Conservation (phyloP, 1,140 invertebrate genomes). For the Acromyrmex heyeri region DNA sequence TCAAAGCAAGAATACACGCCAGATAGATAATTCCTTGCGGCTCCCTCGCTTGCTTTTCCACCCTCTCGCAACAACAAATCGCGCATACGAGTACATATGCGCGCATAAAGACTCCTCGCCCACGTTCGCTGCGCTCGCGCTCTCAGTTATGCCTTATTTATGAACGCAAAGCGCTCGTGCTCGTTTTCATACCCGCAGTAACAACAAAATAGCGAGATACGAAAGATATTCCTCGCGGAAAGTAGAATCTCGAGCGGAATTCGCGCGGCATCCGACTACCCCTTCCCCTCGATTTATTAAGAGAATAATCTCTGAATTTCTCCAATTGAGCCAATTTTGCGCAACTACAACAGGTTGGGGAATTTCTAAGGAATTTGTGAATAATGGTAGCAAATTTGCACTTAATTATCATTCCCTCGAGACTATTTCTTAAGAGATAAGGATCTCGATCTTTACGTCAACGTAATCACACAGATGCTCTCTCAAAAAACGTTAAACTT, state of each 20-base stretch:
- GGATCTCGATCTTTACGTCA: background rate
- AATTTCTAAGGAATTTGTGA: background rate
- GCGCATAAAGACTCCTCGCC: slow-evolving; percentile 23
- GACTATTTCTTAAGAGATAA: background rate
- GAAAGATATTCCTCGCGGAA: background rate
- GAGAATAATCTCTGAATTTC: slow-evolving; percentile 4
- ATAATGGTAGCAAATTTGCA: background rate
- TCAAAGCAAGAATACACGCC: slow-evolving; percentile 14
- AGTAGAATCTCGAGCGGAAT: slow-evolving; percentile 18
- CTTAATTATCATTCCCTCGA: background rate
- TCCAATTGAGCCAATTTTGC: background rate
- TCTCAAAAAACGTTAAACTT: background rate
- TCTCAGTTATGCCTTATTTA: slow-evolving; percentile 47
- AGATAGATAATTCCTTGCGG: slow-evolving; percentile 23
- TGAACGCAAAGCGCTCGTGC: slow-evolving; percentile 1
- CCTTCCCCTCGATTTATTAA: background rate
- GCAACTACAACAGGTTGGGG: background rate
- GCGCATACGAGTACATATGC: background rate
- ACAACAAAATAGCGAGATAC: background rate
- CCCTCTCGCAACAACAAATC: slow-evolving; percentile 19
- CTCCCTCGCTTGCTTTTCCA: slow-evolving; percentile 31
- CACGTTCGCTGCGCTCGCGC: slow-evolving; percentile 11
- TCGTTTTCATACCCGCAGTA: background rate
- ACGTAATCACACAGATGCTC: background rate
- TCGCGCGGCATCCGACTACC: background rate